Evolutionary conservation across 2,113 vertebrate species (phyloP), one percentile per base, ranked within the genome.

Genomic region (Hoplias malabaricus): DNA sequence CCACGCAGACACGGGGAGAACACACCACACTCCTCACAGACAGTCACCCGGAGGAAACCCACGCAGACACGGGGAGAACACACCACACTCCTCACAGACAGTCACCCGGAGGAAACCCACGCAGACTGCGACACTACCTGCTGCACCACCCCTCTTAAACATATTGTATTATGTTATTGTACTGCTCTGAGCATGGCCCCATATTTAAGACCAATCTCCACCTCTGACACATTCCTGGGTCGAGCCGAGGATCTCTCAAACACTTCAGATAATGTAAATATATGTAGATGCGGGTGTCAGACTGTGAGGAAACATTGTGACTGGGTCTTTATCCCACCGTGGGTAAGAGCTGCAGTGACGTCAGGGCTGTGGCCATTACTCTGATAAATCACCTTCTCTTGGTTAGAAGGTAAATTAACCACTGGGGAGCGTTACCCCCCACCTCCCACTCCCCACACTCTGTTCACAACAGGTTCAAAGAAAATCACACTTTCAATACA

Each of bases 361-460:
- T 59, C 79, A 87, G 25, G 70, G 27, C 69, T 77, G 31, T 78
- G 82, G 77, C 84, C 77, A 79, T 80, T 80, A 78, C 38, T 76
- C 71, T 81, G 80, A 85, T 86, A 80, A 86, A 88, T 84, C 54
- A 79, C 80, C 75, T 78, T 75, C 73, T 48, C 7, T 72, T n/a
- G 87, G 72, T 85, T 85, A 80, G 53, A 69, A 82, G 79, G 78
- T 84, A 83, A 80, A 83, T 81, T 50, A 23, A 79, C 79, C 76
- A 74, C 73, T 23, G 21, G 73, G 77, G 83, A 38, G 38, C 21
- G 59, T 43, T 61, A 34, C 9, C 36, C 53, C 34, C n/a, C n/a
- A n/a, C n/a, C n/a, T n/a, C n/a, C n/a, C n/a, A n/a, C n/a, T n/a
- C n/a, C n/a, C n/a, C n/a, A n/a, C n/a, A n/a, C n/a, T 42, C 63